Conservation (phyloP, 1,140 invertebrate genomes). For the Andrena cerasifolii region DNA sequence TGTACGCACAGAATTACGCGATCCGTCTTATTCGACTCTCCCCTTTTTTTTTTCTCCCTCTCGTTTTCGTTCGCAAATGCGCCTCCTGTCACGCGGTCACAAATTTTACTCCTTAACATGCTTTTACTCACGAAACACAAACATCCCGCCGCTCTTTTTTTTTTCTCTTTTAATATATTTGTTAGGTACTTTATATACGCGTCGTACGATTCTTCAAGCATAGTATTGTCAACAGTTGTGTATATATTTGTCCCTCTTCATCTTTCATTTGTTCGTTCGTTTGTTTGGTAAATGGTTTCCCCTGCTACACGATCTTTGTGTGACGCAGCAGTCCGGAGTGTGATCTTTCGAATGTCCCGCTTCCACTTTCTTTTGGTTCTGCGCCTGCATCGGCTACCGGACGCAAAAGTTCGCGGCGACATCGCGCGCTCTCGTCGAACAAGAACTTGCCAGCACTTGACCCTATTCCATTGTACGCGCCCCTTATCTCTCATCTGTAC, state of each 20-base stretch:
- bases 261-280: constrained; percentile 22
- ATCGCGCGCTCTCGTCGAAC: constrained; percentile 4
- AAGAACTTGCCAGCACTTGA: constrained; percentile 28
- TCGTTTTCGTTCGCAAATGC: constrained; percentile 37
- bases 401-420: constrained; percentile 59
- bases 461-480: constrained; percentile 15
- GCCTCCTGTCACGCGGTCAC: constrained; percentile 34
- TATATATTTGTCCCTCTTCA: constrained; percentile 63
- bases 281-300: constrained; percentile 36
- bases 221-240: constrained; percentile 78
- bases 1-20: constrained; percentile 63
- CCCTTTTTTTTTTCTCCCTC: constrained; percentile 13
- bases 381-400: constrained; percentile 33
- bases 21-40: constrained; percentile 30
- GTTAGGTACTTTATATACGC: constrained; percentile 73
- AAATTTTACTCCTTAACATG: constrained; percentile 52
- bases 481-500: constrained; percentile 1
- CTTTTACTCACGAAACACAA: constrained; percentile 71
- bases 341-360: constrained; percentile 11
- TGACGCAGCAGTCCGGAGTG: constrained; percentile 37
- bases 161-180: constrained; percentile 65
- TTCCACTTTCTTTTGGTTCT: constrained; percentile 33
- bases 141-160: constrained; percentile 54
- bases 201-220: constrained; percentile 73
- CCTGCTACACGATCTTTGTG: constrained; percentile 28